phyloP scores from a whole-genome alignment of 2,113 vertebrate species.

The Gallinago jamesoni region DNA sequence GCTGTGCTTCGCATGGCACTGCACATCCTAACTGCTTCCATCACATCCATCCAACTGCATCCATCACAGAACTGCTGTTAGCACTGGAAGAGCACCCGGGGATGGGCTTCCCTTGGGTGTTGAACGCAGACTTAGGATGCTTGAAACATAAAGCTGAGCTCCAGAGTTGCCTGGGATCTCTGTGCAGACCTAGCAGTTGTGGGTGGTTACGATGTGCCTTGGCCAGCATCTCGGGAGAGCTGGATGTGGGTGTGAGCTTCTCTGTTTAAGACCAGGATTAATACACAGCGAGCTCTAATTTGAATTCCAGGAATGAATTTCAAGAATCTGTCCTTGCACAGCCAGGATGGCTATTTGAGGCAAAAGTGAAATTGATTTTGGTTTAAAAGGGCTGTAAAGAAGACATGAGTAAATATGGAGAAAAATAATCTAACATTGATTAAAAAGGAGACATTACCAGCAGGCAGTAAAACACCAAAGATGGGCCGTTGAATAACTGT shows the following conservation, averaged over 20 bases:
- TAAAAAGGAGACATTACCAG: slow-evolving; percentile 16
- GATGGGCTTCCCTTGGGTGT: not conserved
- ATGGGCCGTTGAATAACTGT: not conserved
- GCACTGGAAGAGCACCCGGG: not conserved
- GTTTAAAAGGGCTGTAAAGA: slow-evolving; percentile 7
- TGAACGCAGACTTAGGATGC: not conserved
- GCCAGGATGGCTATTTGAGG: not conserved
- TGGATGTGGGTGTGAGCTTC: not conserved
- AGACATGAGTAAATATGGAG: slow-evolving; percentile 2
- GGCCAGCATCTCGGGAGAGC: not conserved
- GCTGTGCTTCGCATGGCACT: not conserved
- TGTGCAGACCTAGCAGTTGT: not conserved
- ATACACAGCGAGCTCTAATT: not conserved
- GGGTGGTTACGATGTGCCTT: not conserved
- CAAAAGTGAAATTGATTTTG: slow-evolving; percentile 30
- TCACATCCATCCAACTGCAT: too few relatives aligned
- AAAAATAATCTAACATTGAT: slow-evolving; percentile 28
- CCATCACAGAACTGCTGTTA: not conserved
- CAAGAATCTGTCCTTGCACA: not conserved
- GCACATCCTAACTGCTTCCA: not conserved
- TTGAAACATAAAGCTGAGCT: not conserved
- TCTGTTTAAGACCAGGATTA: not conserved
- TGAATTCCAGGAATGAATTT: not conserved
- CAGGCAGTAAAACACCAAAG: slow-evolving; percentile 1
- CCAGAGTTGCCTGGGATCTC: not conserved